Percentiles rank a stretch among this genome's conserved stretches.
These are phyloP conservation scores for Musca vetustissima DNA, from an alignment of 1,140 invertebrate species.

Conservation along the genomic window DNA sequence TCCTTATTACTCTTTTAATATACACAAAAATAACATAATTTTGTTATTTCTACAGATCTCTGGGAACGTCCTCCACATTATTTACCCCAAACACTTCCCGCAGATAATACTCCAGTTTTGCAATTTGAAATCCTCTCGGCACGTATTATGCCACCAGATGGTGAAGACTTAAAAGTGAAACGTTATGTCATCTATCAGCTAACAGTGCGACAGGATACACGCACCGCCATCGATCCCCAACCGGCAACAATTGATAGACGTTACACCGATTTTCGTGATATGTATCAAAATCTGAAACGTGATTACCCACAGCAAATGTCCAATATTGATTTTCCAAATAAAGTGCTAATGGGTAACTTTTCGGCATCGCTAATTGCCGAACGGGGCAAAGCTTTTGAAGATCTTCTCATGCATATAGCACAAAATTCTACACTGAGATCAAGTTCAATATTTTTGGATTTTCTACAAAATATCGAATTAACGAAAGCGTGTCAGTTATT, in stretches of 20 bases:
- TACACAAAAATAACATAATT: too few species aligned
- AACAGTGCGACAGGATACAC: slow-evolving; percentile 60
- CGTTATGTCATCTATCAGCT: slow-evolving; percentile 67
- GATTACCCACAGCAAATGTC: slow-evolving; percentile 63
- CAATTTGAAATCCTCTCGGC: slow-evolving; percentile 59
- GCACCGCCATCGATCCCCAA: slow-evolving; percentile 57
- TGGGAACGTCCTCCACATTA: slow-evolving; percentile 40
- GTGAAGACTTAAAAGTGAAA: slow-evolving; percentile 60
- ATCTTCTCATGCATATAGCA: slow-evolving; percentile 65
- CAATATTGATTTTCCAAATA: slow-evolving; percentile 70
- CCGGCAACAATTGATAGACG: slow-evolving; percentile 69
- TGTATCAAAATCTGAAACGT: slow-evolving; percentile 66
- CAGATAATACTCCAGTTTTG: slow-evolving; percentile 40
- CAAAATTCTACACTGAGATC: slow-evolving; percentile 63
- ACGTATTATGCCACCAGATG: slow-evolving; percentile 52
- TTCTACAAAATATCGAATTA: slow-evolving; percentile 70
- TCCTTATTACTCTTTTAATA: too few species aligned
- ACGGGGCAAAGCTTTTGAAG: slow-evolving; percentile 72
- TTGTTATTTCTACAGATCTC: slow-evolving; percentile 30
- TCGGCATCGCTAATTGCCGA: slow-evolving; percentile 68
- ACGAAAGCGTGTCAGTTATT: slow-evolving; percentile 64
- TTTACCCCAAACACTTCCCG: slow-evolving; percentile 30
- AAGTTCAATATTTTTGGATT: slow-evolving; percentile 64
- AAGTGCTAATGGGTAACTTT: slow-evolving; percentile 76
- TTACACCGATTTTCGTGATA: slow-evolving; percentile 74